Percentiles rank a stretch among this genome's conserved stretches.
Evolutionary conservation across 2,113 vertebrate species (phyloP).

Genomic region (Leuciscus idus): DNA sequence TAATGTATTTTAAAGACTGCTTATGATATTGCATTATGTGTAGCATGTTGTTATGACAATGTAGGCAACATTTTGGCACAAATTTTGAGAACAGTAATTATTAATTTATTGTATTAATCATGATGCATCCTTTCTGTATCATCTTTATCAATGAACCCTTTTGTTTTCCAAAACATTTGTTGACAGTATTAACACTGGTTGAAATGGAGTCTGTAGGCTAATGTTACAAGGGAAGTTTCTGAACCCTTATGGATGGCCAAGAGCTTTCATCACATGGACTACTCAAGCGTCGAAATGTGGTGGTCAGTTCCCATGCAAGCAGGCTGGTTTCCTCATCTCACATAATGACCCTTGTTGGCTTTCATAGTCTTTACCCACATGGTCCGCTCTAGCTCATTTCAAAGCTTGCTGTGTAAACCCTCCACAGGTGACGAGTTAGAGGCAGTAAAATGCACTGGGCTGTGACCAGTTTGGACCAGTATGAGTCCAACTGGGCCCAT

Average conservation of each 20-base stretch:
- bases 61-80: too few species aligned
- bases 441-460: conserved; percentile 48
- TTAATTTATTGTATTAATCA: not conserved
- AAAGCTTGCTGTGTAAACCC: conserved; percentile 35
- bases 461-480: conserved; percentile 42
- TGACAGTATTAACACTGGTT: not conserved
- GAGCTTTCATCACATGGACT: conserved; percentile 29
- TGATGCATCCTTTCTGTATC: not conserved
- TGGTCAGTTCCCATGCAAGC: not conserved
- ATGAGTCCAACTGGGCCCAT: conserved; percentile 46
- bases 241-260: not conserved
- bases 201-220: not conserved
- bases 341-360: not conserved
- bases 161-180: not conserved
- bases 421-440: conserved; percentile 54
- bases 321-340: conserved; percentile 20
- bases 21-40: not conserved
- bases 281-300: not conserved
- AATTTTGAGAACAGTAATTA: not conserved
- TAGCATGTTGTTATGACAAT: not conserved
- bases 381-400: conserved; percentile 10
- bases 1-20: not conserved
- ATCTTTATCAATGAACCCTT: not conserved
- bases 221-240: not conserved
- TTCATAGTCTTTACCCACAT: not conserved